These are phyloP conservation scores for Solen grandis DNA, from an alignment of 1,140 invertebrate genomes.

Conservation along the genomic window DNA sequence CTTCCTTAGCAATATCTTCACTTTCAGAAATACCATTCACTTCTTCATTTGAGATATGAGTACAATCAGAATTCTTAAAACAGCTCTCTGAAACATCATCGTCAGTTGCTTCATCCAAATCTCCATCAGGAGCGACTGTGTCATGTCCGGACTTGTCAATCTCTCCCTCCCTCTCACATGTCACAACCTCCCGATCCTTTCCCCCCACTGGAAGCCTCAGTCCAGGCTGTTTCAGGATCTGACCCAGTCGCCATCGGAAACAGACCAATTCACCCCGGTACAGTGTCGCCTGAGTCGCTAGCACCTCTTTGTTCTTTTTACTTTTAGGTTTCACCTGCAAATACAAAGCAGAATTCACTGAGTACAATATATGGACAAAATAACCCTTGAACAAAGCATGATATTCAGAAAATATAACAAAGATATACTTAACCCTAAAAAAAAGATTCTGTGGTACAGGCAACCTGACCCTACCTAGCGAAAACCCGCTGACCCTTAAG, in stretches of 20 bases:
- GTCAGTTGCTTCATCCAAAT: not conserved
- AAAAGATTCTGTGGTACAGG: too few species aligned
- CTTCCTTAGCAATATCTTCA: slow-evolving; percentile 7
- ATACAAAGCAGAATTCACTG: not conserved
- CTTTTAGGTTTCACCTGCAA: slow-evolving; percentile 38
- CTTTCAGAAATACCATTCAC: slow-evolving; percentile 1
- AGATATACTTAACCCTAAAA: too few species aligned
- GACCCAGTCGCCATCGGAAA: slow-evolving; percentile 31
- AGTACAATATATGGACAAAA: not conserved
- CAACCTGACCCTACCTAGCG: too few species aligned
- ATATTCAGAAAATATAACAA: too few species aligned
- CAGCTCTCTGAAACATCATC: too few species aligned
- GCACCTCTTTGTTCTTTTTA: slow-evolving; percentile 27
- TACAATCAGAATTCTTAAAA: too few species aligned
- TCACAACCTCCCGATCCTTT: too few species aligned
- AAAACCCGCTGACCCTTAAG: too few species aligned
- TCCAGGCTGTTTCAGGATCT: slow-evolving; percentile 45
- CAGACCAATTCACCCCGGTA: slow-evolving; percentile 11
- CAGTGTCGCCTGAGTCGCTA: slow-evolving; percentile 2
- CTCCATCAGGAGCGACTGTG: not conserved
- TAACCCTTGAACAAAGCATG: too few species aligned
- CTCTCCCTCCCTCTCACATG: not conserved
- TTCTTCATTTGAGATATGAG: too few species aligned
- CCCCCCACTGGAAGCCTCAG: slow-evolving; percentile 9
- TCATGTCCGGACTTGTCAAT: not conserved